Conservation (phyloP, 2,888 invertebrate genomes). For the Gerris lacustris region DNA sequence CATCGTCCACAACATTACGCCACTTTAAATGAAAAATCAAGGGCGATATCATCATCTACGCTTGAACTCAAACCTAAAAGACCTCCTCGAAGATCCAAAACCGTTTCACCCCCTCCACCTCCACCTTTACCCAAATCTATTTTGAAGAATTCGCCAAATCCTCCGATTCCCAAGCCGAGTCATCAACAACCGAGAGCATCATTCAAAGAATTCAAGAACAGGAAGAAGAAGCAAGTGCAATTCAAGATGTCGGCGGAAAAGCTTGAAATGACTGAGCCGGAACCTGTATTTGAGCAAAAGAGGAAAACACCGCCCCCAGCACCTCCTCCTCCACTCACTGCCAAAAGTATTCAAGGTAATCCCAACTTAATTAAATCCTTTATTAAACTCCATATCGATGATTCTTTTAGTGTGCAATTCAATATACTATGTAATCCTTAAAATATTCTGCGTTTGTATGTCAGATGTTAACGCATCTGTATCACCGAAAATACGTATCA, state of each 20-base stretch:
- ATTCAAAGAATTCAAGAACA: conserved; percentile 42
- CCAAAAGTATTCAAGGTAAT: no score
- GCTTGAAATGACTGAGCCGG: neutral
- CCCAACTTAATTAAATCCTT: no score
- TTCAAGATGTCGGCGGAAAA: conserved; percentile 30
- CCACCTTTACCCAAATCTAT: conserved; percentile 41
- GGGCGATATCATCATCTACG: neutral
- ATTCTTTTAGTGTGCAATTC: no score
- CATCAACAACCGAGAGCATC: conserved; percentile 33
- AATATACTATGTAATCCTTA: no score
- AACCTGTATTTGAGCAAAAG: neutral
- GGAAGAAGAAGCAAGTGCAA: conserved; percentile 36
- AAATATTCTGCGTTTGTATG: no score
- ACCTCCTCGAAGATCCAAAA: conserved; percentile 39
- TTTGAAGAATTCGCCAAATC: conserved; percentile 40
- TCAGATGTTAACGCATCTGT: no score
- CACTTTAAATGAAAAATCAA: neutral
- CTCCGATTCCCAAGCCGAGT: conserved; percentile 28
- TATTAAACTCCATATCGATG: no score
- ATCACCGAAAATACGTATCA: no score
- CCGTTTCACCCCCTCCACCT: conserved; percentile 41
- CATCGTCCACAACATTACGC: conserved; percentile 12
- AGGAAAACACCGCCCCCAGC: conserved; percentile 6
- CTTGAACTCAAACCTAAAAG: conserved; percentile 8
- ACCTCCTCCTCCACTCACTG: neutral